These are phyloP conservation scores for Macropodus opercularis DNA, from an alignment of 2,797 vertebrate genomes.

Conservation along the genomic window DNA sequence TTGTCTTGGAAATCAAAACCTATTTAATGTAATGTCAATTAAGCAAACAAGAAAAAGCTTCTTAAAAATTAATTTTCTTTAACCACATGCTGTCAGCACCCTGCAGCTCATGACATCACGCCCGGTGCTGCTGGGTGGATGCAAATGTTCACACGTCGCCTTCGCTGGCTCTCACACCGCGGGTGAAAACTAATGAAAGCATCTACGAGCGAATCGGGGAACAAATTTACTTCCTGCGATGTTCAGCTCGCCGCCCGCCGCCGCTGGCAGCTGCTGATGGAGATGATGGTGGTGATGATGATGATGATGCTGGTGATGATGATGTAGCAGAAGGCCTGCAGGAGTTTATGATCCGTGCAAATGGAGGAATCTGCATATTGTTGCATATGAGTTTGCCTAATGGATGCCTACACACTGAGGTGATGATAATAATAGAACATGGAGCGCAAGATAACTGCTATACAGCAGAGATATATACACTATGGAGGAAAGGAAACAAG, in stretches of 20 bases:
- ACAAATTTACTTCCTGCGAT: conserved; percentile 77
- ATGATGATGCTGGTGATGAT: conserved; percentile 57
- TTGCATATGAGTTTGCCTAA: conserved; percentile 79
- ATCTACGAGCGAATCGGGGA: conserved; percentile 69
- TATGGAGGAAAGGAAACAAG: too few relatives aligned
- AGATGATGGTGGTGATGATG: conserved; percentile 38
- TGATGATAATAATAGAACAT: conserved; percentile 65
- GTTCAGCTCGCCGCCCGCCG: conserved; percentile 68
- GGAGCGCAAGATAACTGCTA: conserved; percentile 35
- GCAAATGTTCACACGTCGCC: conserved; percentile 51
- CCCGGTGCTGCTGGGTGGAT: conserved; percentile 24
- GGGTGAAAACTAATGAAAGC: conserved; percentile 79
- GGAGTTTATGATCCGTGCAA: conserved; percentile 84
- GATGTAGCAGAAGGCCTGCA: conserved; percentile 72
- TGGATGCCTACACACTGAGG: conserved; percentile 77
- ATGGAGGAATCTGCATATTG: conserved; percentile 81
- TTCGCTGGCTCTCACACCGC: conserved; percentile 56
- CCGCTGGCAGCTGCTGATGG: conserved; percentile 55
- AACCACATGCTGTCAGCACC: not conserved
- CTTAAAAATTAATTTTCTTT: not conserved
- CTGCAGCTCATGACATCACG: conserved; percentile 10
- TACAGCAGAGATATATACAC: conserved; percentile 13
- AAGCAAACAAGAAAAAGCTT: not conserved
- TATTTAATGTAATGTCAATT: not conserved
- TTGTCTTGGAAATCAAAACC: too few relatives aligned